Evolutionary conservation across 2,113 vertebrate genomes (phyloP), one percentile per base, ranked within the genome.

Genomic region (Tupaia tana): DNA sequence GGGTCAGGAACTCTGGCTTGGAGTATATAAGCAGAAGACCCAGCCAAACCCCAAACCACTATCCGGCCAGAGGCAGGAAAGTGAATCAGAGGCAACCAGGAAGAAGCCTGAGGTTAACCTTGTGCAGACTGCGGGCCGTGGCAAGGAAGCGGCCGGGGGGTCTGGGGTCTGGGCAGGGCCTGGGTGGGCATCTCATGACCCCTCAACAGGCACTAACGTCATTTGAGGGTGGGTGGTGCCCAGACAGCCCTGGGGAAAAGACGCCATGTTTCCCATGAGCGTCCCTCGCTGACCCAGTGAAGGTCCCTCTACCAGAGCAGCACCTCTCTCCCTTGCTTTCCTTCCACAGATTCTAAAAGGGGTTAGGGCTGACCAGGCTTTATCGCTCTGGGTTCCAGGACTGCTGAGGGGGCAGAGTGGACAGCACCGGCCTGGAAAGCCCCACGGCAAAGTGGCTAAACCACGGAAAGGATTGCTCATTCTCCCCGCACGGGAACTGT

Each of bases 51-150:
- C 94, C 95, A 97, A 97, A 94, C 96, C 94, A 34, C 89, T 80
- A 95, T 97, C 97, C 71, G 71, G 94, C 86, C 95, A 95, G 61
- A 96, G 80, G 52, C 89, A 96, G 97, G 94, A 91, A 96, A 97
- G 31, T 96, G 97, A 96, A 96, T 97, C 97, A 97, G 85, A 94
- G 24, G 59, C n/a, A 2, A 89, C 91, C 80, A 96, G 97, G 82
- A 96, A 97, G 94, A 96, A 93, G 87, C 66, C 86, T 94, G 97
- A 97, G 97, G 97, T 97, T 97, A 97, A 95, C 97, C 95, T 97
- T 67, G 0, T 56, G 52, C 67, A 96, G 91, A 96, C 93, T 69
- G 74, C 3, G 6, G 86, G 59, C 66, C 86, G 9, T 8, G 54
- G 83, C 25, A 52, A 71, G 81, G 59, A 91, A 91, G 79, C 52